Evolutionary conservation across 2,888 invertebrate species (phyloP).

Genomic region (Halictus ligatus): DNA sequence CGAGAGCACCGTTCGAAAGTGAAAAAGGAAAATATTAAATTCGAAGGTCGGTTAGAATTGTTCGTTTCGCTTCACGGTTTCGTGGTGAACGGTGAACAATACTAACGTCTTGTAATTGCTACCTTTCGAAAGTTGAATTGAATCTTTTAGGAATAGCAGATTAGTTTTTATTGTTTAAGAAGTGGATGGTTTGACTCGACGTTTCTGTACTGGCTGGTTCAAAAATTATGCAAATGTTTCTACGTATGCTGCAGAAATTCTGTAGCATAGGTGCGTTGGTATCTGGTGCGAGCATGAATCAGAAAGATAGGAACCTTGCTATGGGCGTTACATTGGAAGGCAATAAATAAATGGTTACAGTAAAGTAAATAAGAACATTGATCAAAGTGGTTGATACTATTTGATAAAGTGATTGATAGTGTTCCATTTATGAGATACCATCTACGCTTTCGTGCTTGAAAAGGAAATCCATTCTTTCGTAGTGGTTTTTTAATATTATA

Average conservation of each 20-base stretch:
- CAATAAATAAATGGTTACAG: not conserved
- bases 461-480: not conserved
- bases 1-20: not conserved
- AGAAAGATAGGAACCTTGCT: not conserved
- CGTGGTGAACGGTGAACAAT: constrained; percentile 28
- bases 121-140: constrained; percentile 32
- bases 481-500: not conserved
- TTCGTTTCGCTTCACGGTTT: not conserved
- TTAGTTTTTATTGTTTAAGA: constrained; percentile 11
- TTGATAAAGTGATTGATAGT: not conserved
- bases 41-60: not conserved
- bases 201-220: not conserved
- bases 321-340: not conserved
- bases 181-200: not conserved
- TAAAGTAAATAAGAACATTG: not conserved
- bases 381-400: not conserved
- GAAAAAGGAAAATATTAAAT: constrained; percentile 21
- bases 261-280: not conserved
- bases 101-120: constrained; percentile 16
- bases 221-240: not conserved
- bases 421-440: not conserved
- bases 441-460: not conserved
- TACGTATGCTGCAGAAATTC: not conserved
- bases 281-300: not conserved
- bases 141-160: constrained; percentile 21